phyloP scores from a whole-genome alignment of 2,113 vertebrate genomes.

The Myrmecobius fasciatus region DNA sequence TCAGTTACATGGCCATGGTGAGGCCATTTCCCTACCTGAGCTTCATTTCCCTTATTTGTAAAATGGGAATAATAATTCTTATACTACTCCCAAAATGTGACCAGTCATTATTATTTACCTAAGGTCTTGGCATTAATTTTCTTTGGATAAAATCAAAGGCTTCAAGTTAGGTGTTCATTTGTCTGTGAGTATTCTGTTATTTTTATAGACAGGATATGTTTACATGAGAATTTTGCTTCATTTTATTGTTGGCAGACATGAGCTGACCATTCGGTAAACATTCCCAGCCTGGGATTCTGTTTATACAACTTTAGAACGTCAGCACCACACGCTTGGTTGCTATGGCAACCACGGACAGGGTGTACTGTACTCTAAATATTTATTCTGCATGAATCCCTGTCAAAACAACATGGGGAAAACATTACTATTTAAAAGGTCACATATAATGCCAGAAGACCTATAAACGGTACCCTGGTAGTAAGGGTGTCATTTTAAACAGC shows the following conservation, averaged over 20 bases:
- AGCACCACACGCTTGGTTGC: background rate
- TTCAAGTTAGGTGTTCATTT: constrained; percentile 16
- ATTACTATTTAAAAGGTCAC: constrained; percentile 52
- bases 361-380: constrained; percentile 41
- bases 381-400: constrained; percentile 32
- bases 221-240: constrained; percentile 49
- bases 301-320: constrained; percentile 28
- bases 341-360: constrained; percentile 3
- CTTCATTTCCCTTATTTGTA: background rate
- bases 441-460: constrained; percentile 9
- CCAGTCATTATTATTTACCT: background rate
- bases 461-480: background rate
- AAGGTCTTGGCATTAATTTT: constrained; percentile 17
- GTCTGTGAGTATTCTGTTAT: constrained; percentile 37
- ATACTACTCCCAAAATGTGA: background rate
- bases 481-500: constrained; percentile 23
- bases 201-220: constrained; percentile 35
- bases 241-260: constrained; percentile 47
- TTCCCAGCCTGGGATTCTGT: constrained; percentile 43
- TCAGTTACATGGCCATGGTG: background rate
- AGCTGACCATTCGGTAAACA: constrained; percentile 50
- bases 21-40: background rate
- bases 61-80: background rate
- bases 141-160: constrained; percentile 33
- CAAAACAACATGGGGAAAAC: constrained; percentile 45